Evolutionary conservation across 2,888 invertebrate species (phyloP), one percentile per base, ranked within the genome.

Genomic region (Drosophila algonquin): DNA sequence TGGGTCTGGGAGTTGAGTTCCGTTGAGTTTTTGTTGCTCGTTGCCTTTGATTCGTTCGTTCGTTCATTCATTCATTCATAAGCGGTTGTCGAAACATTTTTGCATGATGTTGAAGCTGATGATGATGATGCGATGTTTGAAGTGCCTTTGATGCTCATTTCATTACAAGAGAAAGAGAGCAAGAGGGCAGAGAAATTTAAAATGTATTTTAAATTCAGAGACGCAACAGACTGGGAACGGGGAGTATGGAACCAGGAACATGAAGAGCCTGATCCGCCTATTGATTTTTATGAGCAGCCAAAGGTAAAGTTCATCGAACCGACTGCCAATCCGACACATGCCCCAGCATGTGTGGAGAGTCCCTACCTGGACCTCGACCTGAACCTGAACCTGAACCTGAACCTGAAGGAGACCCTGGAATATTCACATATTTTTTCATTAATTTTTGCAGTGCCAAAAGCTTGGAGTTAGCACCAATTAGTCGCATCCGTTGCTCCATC

Each of bases 61-160:
- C 9, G 8, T 48, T 18, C 74, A 65, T 77, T 79, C 64, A 81
- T 82, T 82, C 82, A 87, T 84, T 82, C 85, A 87, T 78, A 78
- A 82, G 76, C 73, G 70, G 46, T 50, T 67, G 73, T 65, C 47
- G 67, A 48, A 51, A 60, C 67, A 81, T 77, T 61, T 69, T 79
- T 16, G 54, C 47, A 77, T 60, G 48, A 52, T 1, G 5, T n/a
- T 30, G 52, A 32, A 57, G 65, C 46, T 56, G 55, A 56, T 60
- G 53, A 52, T 56, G 60, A 32, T 57, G 61, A 62, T 61, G 24
- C 24, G 77, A 77, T 69, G 74, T 87, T 85, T 87, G 82, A 87
- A 84, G 88, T 87, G 87, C 80, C 87, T 84, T 84, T 84, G 83
- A 84, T 87, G 83, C 87, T 68, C 87, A 85, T 83, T 84, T 85